These are phyloP conservation scores for Anguilla japonica DNA, from an alignment of 2,113 vertebrate species.

Conservation along the genomic window DNA sequence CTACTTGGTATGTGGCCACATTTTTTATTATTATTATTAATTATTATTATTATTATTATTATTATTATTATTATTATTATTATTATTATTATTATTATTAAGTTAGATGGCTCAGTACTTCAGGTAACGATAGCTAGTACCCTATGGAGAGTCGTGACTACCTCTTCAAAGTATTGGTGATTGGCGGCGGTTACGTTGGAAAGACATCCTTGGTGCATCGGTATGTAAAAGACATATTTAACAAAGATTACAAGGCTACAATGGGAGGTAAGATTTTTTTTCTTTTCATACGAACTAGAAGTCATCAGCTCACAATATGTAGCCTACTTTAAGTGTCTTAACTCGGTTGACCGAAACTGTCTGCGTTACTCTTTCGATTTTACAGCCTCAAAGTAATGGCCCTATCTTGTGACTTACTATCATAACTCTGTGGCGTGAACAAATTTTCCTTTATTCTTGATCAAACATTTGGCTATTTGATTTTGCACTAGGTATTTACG, in stretches of 20 bases:
- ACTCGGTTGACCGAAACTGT: too few species aligned
- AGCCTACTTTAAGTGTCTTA: not conserved
- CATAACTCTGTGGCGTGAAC: too few species aligned
- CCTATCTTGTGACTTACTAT: not conserved
- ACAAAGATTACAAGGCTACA: slow-evolving; percentile 80
- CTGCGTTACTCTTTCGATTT: not conserved
- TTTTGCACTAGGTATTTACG: too few species aligned
- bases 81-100: too few species aligned
- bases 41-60: too few species aligned
- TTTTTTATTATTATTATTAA: not conserved
- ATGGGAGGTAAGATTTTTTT: slow-evolving; percentile 78
- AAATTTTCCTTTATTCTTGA: too few species aligned
- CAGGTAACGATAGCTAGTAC: not conserved
- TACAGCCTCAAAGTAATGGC: not conserved
- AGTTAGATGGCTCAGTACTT: not conserved
- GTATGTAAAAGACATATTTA: slow-evolving; percentile 80
- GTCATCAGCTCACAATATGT: too few species aligned
- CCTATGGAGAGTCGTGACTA: slow-evolving; percentile 72
- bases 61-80: too few species aligned
- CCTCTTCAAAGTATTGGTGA: slow-evolving; percentile 82
- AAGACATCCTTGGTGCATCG: slow-evolving; percentile 83
- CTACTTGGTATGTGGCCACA: not conserved
- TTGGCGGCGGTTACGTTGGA: slow-evolving; percentile 80
- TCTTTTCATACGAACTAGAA: not conserved
- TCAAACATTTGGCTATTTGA: too few species aligned